Conservation (phyloP, 1,140 invertebrate species). For the Penaeus japonicus region DNA sequence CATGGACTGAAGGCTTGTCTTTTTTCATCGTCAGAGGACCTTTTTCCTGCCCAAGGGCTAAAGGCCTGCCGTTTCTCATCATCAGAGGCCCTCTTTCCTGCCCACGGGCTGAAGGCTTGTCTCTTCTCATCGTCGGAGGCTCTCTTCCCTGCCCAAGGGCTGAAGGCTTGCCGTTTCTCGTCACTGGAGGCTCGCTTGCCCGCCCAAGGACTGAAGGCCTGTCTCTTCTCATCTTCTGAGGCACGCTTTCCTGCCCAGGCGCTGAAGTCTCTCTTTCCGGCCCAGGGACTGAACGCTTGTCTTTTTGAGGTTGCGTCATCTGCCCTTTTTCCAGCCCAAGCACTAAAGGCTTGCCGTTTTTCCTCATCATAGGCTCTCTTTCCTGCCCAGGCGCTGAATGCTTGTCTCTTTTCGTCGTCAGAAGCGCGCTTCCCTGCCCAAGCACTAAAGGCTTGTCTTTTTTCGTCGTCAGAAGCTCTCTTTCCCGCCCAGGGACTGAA, state of each 20-base stretch:
- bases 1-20: no score
- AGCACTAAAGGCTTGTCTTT: background rate
- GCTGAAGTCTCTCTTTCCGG: constrained; percentile 4
- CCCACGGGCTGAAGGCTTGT: no score
- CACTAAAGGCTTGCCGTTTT: constrained; percentile 15
- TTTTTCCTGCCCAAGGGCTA: no score
- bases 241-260: no score
- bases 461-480: background rate
- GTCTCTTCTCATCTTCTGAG: background rate
- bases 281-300: constrained; percentile 11
- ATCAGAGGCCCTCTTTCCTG: no score
- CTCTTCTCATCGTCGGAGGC: no score
- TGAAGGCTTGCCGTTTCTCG: background rate
- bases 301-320: background rate
- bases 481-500: constrained; percentile 41
- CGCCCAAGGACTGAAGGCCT: no score
- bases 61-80: no score
- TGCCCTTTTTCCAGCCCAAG: no score
- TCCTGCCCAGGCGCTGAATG: constrained; percentile 37
- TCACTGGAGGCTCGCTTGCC: background rate
- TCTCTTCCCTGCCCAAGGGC: no score
- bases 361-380: constrained; percentile 14
- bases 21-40: no score
- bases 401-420: constrained; percentile 1
- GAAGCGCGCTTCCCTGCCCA: background rate